Percentiles rank a stretch among this genome's conserved stretches.
phyloP scores from a whole-genome alignment of 2,113 vertebrate genomes.

The Myocastor coypus region DNA sequence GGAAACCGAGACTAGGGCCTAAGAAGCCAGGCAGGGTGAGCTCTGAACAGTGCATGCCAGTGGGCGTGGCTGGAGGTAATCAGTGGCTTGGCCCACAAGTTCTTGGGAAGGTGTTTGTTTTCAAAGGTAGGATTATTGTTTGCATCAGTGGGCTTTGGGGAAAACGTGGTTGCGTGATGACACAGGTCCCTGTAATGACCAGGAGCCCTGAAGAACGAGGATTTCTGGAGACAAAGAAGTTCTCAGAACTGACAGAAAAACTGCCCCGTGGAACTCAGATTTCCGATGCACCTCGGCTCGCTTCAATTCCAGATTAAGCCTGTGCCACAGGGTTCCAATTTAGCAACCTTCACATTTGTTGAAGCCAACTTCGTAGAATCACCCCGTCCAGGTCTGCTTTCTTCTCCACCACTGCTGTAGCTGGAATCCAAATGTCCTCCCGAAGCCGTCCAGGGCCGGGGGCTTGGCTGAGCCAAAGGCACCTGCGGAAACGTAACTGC shows the following conservation, averaged over 20 bases:
- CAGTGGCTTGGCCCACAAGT: neutral
- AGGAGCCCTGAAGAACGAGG: neutral
- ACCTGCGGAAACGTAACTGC: neutral
- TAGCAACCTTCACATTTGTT: neutral
- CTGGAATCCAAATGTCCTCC: neutral
- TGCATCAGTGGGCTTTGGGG: neutral
- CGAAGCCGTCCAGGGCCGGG: neutral
- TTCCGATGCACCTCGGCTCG: too few relatives aligned
- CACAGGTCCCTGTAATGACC: neutral
- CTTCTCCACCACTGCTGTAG: neutral
- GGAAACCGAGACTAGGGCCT: neutral
- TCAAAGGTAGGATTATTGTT: neutral
- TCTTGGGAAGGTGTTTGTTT: neutral
- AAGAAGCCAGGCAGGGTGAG: neutral
- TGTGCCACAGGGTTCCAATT: neutral
- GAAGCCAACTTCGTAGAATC: neutral
- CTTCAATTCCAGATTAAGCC: neutral
- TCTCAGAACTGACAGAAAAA: neutral
- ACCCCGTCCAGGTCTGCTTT: neutral
- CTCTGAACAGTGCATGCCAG: neutral
- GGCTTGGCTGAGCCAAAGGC: too few relatives aligned
- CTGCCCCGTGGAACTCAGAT: neutral
- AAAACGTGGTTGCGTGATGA: neutral
- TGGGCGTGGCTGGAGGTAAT: neutral
- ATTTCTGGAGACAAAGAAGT: neutral